These are phyloP conservation scores for Drosophila kanekoi DNA, from an alignment of 2,888 invertebrate species.

Conservation along the genomic window DNA sequence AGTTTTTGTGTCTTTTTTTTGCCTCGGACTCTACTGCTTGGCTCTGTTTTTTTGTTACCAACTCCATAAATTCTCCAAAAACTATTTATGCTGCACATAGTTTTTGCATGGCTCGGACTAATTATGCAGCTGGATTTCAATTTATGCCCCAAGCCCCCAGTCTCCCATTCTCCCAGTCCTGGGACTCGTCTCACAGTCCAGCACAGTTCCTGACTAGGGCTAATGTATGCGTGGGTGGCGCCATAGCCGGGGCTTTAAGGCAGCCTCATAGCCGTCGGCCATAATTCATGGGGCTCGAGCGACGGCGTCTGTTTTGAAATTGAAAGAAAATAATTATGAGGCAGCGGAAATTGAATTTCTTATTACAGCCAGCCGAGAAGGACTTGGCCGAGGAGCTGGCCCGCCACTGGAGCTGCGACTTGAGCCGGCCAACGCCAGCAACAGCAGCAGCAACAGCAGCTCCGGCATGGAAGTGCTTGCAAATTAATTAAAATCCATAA, in stretches of 20 bases:
- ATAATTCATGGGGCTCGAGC: constrained; percentile 65
- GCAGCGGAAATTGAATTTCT: constrained; percentile 80
- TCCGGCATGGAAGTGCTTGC: constrained; percentile 46
- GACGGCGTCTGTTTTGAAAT: constrained; percentile 73
- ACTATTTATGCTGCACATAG: constrained; percentile 70
- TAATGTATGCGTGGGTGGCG: constrained; percentile 70
- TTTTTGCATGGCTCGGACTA: constrained; percentile 61
- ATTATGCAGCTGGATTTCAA: constrained; percentile 74
- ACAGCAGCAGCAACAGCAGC: constrained; percentile 6
- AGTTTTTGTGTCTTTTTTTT: constrained; percentile 12
- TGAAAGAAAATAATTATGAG: constrained; percentile 81
- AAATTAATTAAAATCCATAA: constrained; percentile 79
- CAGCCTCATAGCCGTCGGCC: constrained; percentile 56
- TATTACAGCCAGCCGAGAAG: constrained; percentile 62
- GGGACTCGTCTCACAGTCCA: constrained; percentile 10
- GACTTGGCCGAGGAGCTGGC: constrained; percentile 3
- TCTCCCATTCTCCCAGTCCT: background rate
- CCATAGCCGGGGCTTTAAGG: constrained; percentile 37
- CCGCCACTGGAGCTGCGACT: constrained; percentile 10
- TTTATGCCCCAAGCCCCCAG: constrained; percentile 7
- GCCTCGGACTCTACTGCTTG: constrained; percentile 1
- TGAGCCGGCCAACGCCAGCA: constrained; percentile 6
- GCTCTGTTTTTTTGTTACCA: constrained; percentile 18
- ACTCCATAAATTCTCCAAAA: constrained; percentile 66
- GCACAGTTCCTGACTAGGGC: constrained; percentile 28